Evolutionary conservation across 2,113 vertebrate species (phyloP), one percentile per base, ranked within the genome.

Genomic region (Solea solea): DNA sequence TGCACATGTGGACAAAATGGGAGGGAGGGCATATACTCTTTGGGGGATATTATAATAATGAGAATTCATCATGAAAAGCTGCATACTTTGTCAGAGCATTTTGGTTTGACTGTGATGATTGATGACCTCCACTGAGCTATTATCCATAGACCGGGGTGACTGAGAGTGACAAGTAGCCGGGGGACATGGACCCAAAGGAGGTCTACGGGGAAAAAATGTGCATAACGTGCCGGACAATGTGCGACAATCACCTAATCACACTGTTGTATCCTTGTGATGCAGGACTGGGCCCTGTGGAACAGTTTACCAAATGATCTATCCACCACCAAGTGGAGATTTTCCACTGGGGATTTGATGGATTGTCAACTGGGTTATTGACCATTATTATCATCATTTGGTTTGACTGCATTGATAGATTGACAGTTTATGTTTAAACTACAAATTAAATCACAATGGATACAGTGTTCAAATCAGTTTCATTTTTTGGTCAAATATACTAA

Each of bases 101-200:
- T 57, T 54, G 3, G 14, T 21, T 42, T 66, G 59, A 69, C 74
- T 71, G 25, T 63, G 55, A 78, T 80, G 77, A 80, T 69, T 79
- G 59, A 83, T 76, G 75, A 81, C 64, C 41, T 57, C 41, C 39
- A 46, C 14, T 63, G 51, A 72, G 63, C 55, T 62, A 27, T 62
- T 52, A 51, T 75, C 49, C 27, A 42, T 58, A 25, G 39, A 21
- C 46, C 45, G 48, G 59, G 69, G 39, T 54, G 52, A 61, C 9
- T 54, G 39, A 4, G 27, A 40, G 55, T 67, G 69, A 63, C 54
- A 53, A 14, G 51, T 48, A 52, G 63, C 67, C 72, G 10, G 53
- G 45, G 53, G 70, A 80, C 54, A 68, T 50, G 54, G 48, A 67
- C 44, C 62, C 4, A 5, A 66, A 27, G 41, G 55, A 62, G 42